A percentile compares a stretch with the other conserved stretches of the same genome.
Evolutionary conservation across 2,797 vertebrate species (phyloP).

Genomic region (Acomys russatus): DNA sequence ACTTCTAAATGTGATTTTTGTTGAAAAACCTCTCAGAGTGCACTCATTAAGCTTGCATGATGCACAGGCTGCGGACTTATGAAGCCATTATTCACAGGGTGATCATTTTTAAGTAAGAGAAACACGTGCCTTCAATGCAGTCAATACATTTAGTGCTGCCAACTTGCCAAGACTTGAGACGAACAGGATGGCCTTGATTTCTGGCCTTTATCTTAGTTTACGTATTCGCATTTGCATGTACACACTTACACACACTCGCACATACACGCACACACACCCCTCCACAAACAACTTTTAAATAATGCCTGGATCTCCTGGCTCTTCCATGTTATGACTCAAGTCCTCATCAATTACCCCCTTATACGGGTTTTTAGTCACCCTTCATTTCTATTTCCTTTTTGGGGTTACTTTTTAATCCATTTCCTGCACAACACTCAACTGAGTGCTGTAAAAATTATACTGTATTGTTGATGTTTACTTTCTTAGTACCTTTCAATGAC

Average conservation of each 20-base stretch:
- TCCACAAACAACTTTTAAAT: neutral
- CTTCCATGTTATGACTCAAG: neutral
- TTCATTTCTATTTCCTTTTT: neutral
- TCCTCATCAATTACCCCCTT: neutral
- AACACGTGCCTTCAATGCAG: conserved; percentile 69
- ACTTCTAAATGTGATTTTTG: conserved; percentile 73
- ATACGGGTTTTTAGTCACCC: neutral
- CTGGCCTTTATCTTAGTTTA: neutral
- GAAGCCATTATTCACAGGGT: conserved; percentile 74
- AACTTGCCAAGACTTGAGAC: conserved; percentile 57
- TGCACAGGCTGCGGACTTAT: conserved; percentile 64
- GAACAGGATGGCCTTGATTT: conserved; percentile 55
- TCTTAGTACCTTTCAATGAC: neutral
- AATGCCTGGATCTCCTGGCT: neutral
- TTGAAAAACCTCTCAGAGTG: conserved; percentile 76
- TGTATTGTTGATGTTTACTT: neutral
- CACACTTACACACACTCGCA: too few relatives aligned
- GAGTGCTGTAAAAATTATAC: neutral
- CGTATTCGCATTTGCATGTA: neutral
- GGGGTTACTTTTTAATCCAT: neutral
- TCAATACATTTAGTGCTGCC: conserved; percentile 67
- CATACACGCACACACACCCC: neutral
- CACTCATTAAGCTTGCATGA: conserved; percentile 76
- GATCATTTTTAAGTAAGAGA: conserved; percentile 78
- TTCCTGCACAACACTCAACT: neutral